These are phyloP conservation scores for Choristoneura fumiferana DNA, from an alignment of 1,140 invertebrate species.

Conservation along the genomic window DNA sequence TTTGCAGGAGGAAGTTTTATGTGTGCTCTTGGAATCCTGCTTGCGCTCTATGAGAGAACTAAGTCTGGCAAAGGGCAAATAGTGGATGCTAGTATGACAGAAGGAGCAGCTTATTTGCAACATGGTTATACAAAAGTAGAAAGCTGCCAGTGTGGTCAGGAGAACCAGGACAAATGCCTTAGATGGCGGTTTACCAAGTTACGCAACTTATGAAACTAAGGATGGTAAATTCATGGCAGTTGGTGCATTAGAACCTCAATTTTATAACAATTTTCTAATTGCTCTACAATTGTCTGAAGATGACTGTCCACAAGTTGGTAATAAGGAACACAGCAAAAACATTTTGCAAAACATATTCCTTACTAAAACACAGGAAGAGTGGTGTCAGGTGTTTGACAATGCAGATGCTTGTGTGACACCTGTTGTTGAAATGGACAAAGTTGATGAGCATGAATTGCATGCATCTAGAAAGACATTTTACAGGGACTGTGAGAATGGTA, in stretches of 20 bases:
- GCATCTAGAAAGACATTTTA: slow-evolving; percentile 58
- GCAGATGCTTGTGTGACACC: slow-evolving; percentile 97
- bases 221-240: slow-evolving; percentile 96
- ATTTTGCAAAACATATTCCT: slow-evolving; percentile 86
- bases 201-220: slow-evolving; percentile 96
- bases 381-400: slow-evolving; percentile 92
- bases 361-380: slow-evolving; percentile 92
- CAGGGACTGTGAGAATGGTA: slow-evolving; percentile 42
- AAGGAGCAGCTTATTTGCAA: slow-evolving; percentile 95
- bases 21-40: slow-evolving; percentile 93
- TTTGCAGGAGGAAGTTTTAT: slow-evolving; percentile 96
- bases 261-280: slow-evolving; percentile 88
- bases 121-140: slow-evolving; percentile 87
- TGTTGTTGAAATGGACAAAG: slow-evolving; percentile 84
- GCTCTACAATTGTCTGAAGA: slow-evolving; percentile 83
- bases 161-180: slow-evolving; percentile 85
- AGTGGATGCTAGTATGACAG: slow-evolving; percentile 92
- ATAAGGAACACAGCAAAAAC: slow-evolving; percentile 79
- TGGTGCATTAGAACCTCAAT: slow-evolving; percentile 95
- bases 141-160: slow-evolving; percentile 84
- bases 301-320: slow-evolving; percentile 80
- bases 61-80: slow-evolving; percentile 90
- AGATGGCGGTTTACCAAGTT: slow-evolving; percentile 93
- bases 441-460: slow-evolving; percentile 79
- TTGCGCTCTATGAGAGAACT: slow-evolving; percentile 91